Evolutionary conservation across 2,888 invertebrate species (phyloP), one percentile per base, ranked within the genome.

Genomic region (Athalia circularis): DNA sequence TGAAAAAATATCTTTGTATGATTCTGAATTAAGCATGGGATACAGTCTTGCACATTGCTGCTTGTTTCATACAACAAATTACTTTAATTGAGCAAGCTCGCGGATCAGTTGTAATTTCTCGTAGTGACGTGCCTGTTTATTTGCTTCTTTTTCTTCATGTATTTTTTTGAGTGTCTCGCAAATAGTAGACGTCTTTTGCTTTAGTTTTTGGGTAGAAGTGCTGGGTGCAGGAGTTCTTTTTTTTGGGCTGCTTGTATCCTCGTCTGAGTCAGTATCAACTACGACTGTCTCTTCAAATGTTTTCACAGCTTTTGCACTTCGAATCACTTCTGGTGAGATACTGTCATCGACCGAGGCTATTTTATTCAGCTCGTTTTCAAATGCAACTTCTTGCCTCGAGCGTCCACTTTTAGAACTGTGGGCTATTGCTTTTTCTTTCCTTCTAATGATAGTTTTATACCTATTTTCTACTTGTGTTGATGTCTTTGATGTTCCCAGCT

Each of bases 331-430:
- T 52, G 83, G 82, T 77, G 82, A 80, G 48, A 83, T 79, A 68
- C 82, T 83, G 47, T 84, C 84, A 78, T 83, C 81, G 6, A 81
- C 48, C 54, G 80, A 74, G n/a, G 78, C 50, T 48, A 83, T 83
- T 80, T 80, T 80, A 57, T 76, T 78, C 11, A 83, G 62, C 80
- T 83, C 82, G n/a, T 78, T 52, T 57, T 80, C 80, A 79, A 74
- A 83, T 76, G 78, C 67, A 11, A 83, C 72, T 47, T 62, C 52
- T 65, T 72, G 61, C 29, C 79, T 48, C 50, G 65, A 62, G 54
- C 76, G 61, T 5, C 83, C 82, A 50, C 81, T 79, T 52, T 74
- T 75, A 7, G 59, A 74, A 45, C 82, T 83, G 74, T 83, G 79
- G 5, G 79, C 70, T 6, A 81, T 76, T 43, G 80, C 82, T 6